Evolutionary conservation across 2,888 invertebrate genomes (phyloP).

Genomic region (Erebia ligea): DNA sequence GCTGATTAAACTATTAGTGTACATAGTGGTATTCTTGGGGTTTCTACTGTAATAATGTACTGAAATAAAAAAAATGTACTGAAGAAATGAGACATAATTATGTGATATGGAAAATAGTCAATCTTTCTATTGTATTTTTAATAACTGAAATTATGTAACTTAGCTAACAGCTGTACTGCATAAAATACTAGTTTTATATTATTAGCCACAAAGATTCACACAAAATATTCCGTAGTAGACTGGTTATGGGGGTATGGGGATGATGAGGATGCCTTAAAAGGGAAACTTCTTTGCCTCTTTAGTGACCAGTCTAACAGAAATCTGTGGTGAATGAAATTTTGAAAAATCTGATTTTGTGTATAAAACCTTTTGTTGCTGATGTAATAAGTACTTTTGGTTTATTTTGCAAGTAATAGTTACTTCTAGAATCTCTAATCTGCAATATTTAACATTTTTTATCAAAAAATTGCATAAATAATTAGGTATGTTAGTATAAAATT

Average conservation of each 20-base stretch:
- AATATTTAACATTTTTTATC: neutral
- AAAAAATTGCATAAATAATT: neutral
- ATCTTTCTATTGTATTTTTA: neutral
- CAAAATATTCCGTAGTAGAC: neutral
- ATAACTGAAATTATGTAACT: neutral
- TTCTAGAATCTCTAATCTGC: neutral
- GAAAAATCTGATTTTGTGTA: neutral
- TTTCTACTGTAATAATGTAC: neutral
- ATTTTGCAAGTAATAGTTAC: neutral
- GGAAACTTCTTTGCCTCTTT: too few species aligned
- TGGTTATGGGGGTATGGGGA: neutral
- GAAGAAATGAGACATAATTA: neutral
- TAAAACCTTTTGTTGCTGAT: neutral
- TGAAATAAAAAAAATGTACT: neutral
- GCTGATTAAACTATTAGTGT: too few species aligned
- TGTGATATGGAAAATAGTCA: slow-evolving; percentile 1
- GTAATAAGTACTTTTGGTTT: neutral
- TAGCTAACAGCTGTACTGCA: neutral
- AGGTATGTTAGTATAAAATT: neutral
- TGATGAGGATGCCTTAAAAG: too few species aligned
- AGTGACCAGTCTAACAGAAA: too few species aligned
- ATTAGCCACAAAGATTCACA: neutral
- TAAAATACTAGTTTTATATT: neutral
- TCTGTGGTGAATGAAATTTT: neutral
- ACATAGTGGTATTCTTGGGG: neutral